These are phyloP conservation scores for Epizoanthus scotinus DNA, from an alignment of 92 coral and sea anemone species.

Conservation along the genomic window DNA sequence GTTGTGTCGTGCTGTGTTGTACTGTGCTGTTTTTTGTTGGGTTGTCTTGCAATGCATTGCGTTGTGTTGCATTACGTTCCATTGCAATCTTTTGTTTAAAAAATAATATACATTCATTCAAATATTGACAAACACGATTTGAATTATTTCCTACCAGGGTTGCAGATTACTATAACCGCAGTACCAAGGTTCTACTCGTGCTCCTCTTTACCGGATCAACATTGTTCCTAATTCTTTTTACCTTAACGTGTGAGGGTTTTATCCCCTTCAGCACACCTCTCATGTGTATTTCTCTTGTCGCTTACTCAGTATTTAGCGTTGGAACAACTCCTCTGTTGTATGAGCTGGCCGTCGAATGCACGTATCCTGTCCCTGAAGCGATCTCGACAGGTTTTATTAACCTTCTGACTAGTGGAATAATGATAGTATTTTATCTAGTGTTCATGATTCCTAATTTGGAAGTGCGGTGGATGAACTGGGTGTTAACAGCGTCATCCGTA, in stretches of 20 bases:
- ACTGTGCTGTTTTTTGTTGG: constrained; percentile 57
- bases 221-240: constrained; percentile 46
- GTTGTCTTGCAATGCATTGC: no score
- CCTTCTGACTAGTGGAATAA: constrained; percentile 7
- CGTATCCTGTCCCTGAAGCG: constrained; percentile 62
- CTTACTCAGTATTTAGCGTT: constrained; percentile 46
- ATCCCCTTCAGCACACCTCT: constrained; percentile 56
- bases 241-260: constrained; percentile 52
- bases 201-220: constrained; percentile 45
- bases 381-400: constrained; percentile 47
- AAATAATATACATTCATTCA: no score
- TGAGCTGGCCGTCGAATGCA: constrained; percentile 66
- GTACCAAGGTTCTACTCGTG: constrained; percentile 43
- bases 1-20: constrained; percentile 22
- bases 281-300: constrained; percentile 49
- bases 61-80: no score
- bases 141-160: constrained; percentile 35
- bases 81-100: no score
- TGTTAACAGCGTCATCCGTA: constrained; percentile 35
- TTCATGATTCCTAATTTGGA: constrained; percentile 63
- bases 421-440: constrained; percentile 38
- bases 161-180: constrained; percentile 58
- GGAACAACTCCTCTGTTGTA: constrained; percentile 58
- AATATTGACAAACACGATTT: neutral
- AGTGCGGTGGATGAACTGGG: constrained; percentile 70